Percentiles rank a stretch among this genome's conserved stretches.
These are phyloP conservation scores for Pseudorhombus dupliciocellatus DNA, from an alignment of 2,113 vertebrate species.

Conservation along the genomic window DNA sequence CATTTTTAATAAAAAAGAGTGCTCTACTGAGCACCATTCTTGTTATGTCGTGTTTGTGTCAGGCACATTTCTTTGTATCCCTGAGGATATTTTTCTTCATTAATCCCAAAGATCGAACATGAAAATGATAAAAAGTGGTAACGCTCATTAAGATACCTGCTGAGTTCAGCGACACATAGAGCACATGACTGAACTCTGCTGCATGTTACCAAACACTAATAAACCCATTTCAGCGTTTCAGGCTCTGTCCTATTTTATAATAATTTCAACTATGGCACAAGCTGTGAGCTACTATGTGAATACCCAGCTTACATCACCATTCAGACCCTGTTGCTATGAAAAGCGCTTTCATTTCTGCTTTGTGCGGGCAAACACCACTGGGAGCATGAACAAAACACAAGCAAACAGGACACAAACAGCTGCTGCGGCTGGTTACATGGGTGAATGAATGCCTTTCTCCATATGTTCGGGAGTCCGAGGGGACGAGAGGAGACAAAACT, in stretches of 20 bases:
- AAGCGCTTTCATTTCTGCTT: conserved; percentile 81
- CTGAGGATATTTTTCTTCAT: neutral
- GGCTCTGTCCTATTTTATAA: conserved; percentile 19
- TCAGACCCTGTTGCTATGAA: conserved; percentile 74
- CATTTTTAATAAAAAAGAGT: too few species aligned
- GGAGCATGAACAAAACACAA: conserved; percentile 78
- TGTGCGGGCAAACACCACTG: conserved; percentile 72
- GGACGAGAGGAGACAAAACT: conserved; percentile 44
- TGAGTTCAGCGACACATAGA: neutral
- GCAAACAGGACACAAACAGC: conserved; percentile 77
- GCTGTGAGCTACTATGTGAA: conserved; percentile 47
- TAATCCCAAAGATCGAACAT: neutral
- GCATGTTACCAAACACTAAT: neutral
- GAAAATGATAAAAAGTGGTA: neutral
- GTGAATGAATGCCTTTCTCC: conserved; percentile 59
- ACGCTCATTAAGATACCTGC: neutral
- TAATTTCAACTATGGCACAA: conserved; percentile 44
- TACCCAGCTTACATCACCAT: conserved; percentile 71
- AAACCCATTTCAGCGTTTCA: conserved; percentile 10
- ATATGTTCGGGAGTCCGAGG: conserved; percentile 59
- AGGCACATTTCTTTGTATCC: neutral
- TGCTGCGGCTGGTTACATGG: conserved; percentile 70
- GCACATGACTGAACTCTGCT: neutral
- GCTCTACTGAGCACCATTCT: too few species aligned
- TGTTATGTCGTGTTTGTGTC: neutral